Conservation (phyloP, 1,140 invertebrate genomes). For the Papilio helenus region DNA sequence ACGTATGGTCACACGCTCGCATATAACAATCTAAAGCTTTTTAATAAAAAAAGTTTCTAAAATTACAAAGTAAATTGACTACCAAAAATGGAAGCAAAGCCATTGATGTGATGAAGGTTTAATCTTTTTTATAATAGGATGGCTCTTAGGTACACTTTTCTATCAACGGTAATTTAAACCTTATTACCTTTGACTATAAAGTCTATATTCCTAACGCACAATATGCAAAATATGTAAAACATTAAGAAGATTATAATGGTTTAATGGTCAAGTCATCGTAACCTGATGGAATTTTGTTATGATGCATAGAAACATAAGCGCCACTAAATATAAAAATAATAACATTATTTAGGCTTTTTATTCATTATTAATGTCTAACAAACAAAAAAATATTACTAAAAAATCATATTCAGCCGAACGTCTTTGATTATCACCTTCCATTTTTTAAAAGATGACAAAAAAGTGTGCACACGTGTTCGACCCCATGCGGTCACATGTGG, state of each 20-base stretch:
- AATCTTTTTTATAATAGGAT: conserved; percentile 41
- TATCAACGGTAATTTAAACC: background rate
- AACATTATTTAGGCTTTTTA: too few species aligned
- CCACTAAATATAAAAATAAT: background rate
- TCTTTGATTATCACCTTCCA: background rate
- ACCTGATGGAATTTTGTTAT: conserved; percentile 35
- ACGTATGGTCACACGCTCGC: background rate
- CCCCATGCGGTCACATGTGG: conserved; percentile 57
- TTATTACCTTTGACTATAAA: background rate
- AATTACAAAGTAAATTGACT: conserved; percentile 36
- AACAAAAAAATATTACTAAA: background rate
- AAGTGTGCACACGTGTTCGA: conserved; percentile 51
- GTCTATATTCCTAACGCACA: background rate
- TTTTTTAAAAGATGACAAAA: conserved; percentile 43
- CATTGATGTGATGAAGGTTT: conserved; percentile 42
- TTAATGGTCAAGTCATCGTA: conserved; percentile 8
- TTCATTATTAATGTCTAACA: background rate
- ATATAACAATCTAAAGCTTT: background rate
- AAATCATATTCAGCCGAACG: background rate
- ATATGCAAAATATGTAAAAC: background rate
- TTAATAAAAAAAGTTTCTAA: background rate
- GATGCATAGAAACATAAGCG: background rate
- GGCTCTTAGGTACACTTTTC: background rate
- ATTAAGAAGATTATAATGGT: background rate
- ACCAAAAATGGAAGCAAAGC: conserved; percentile 41